Conservation (phyloP, 2,113 vertebrate genomes). For the Tylochromis polylepis region DNA sequence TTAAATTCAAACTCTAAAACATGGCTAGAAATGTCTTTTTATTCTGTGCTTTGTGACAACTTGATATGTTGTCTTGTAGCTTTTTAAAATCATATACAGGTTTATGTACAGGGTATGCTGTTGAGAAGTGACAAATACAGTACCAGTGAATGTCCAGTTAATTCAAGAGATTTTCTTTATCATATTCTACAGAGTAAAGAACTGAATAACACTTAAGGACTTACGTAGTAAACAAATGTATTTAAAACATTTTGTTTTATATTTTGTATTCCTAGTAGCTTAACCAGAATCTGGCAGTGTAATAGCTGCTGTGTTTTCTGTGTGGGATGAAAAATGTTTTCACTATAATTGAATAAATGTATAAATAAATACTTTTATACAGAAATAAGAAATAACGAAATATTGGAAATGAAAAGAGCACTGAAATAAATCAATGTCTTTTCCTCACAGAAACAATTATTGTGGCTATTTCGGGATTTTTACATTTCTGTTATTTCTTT, state of each 20-base stretch:
- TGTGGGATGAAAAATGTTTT: not conserved
- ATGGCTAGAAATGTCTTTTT: not conserved
- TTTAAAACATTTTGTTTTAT: not conserved
- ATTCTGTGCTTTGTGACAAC: not conserved
- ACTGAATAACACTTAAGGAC: fast-evolving
- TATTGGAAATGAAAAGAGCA: not conserved
- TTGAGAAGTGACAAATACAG: not conserved
- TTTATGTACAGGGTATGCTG: not conserved
- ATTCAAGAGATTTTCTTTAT: fast-evolving
- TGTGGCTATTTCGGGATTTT: not conserved
- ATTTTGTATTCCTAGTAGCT: not conserved
- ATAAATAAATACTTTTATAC: not conserved
- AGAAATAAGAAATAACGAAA: not conserved
- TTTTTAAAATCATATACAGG: not conserved
- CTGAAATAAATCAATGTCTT: not conserved
- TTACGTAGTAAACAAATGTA: not conserved
- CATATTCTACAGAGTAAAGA: not conserved
- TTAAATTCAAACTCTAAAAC: not conserved
- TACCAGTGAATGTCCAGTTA: not conserved
- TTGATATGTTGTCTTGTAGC: not conserved
- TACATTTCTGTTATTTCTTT: not conserved
- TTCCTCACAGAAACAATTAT: not conserved
- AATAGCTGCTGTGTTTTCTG: fast-evolving
- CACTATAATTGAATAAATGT: not conserved
- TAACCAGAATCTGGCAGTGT: not conserved